Conservation (phyloP, 2,113 vertebrate species). For the Stictonetta naevosa region DNA sequence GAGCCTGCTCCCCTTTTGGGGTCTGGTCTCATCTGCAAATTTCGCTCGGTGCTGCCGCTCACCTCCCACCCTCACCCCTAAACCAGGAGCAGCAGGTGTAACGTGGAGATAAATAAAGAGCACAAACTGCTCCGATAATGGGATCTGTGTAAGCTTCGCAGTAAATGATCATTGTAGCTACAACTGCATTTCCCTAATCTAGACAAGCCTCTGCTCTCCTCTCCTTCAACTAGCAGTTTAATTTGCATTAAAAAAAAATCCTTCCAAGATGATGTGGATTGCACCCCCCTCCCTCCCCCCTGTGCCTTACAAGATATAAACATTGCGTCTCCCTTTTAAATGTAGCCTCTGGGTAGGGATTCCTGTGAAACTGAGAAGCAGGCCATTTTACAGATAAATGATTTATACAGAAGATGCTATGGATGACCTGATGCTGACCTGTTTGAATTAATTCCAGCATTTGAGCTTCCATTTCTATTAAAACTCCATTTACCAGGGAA, state of each 20-base stretch:
- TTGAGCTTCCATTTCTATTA: conserved; percentile 77
- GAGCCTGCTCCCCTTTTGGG: accelerated
- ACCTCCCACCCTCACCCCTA: neutral
- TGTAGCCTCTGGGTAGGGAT: conserved; percentile 5
- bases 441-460: conserved; percentile 71
- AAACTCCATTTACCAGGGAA: conserved; percentile 81
- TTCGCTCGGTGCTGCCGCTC: neutral
- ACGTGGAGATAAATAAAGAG: conserved; percentile 42
- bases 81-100: conserved; percentile 21
- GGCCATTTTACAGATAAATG: conserved; percentile 59
- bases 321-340: neutral
- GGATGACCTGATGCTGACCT: conserved; percentile 68
- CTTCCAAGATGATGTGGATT: neutral
- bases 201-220: conserved; percentile 23
- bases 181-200: conserved; percentile 47
- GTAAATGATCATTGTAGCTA: conserved; percentile 24
- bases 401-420: conserved; percentile 62
- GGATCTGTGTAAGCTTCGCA: conserved; percentile 32
- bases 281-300: neutral
- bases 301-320: conserved; percentile 48
- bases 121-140: conserved; percentile 40
- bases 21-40: neutral
- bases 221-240: conserved; percentile 29
- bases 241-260: conserved; percentile 16
- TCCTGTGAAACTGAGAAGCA: conserved; percentile 21